Evolutionary conservation across 2,113 vertebrate genomes (phyloP).

Genomic region (Gymnogyps californianus): DNA sequence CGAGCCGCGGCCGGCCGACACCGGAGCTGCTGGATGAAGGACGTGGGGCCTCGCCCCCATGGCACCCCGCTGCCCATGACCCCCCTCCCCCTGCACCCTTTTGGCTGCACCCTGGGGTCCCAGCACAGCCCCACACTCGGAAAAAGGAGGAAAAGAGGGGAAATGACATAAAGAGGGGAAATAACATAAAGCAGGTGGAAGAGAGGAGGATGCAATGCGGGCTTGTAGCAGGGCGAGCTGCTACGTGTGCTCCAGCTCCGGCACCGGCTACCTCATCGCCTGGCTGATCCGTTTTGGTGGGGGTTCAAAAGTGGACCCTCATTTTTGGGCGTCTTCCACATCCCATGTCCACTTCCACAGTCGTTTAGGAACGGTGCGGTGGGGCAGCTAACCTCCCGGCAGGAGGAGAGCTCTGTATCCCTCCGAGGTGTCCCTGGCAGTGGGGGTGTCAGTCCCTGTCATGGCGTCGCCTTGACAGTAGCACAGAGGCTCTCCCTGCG

Average conservation of each 20-base stretch:
- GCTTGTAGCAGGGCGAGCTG: background rate
- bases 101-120: background rate
- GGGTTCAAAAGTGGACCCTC: background rate
- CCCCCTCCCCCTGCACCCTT: too few species aligned
- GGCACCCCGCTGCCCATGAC: background rate
- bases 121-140: background rate
- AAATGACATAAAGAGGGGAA: background rate
- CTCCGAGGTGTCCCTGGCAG: background rate
- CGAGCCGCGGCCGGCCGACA: background rate
- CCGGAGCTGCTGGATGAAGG: background rate
- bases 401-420: background rate
- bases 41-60: fast-evolving
- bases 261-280: fast-evolving
- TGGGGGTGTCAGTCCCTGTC: background rate
- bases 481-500: background rate
- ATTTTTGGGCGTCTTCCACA: background rate
- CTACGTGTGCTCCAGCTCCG: background rate
- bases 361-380: fast-evolving
- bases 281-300: background rate
- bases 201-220: background rate
- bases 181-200: background rate
- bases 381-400: background rate
- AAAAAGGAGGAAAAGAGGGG: background rate
- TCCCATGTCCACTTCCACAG: background rate
- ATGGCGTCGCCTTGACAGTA: background rate